phyloP scores from a whole-genome alignment of 1,140 invertebrate species.

The Lepidostoma basale region DNA sequence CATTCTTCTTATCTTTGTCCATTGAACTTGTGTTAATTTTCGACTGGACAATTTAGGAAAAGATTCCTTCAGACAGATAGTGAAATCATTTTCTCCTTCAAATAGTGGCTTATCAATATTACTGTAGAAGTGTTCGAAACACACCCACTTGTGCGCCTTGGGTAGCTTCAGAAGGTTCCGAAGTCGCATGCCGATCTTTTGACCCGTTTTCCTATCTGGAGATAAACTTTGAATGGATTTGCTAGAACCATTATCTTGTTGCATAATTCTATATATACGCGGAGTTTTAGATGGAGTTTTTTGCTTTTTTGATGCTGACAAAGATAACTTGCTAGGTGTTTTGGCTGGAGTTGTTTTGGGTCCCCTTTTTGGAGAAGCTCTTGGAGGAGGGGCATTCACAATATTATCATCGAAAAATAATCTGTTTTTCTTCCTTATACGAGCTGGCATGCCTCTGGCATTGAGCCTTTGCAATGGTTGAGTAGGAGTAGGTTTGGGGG shows the following conservation, averaged over 20 bases:
- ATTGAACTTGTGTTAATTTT: slow-evolving; percentile 88
- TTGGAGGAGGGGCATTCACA: slow-evolving; percentile 77
- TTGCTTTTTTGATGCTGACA: slow-evolving; percentile 55
- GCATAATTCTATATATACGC: slow-evolving; percentile 33
- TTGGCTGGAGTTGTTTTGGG: slow-evolving; percentile 59
- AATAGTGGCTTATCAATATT: slow-evolving; percentile 96
- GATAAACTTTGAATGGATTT: slow-evolving; percentile 52
- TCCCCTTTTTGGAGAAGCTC: slow-evolving; percentile 67
- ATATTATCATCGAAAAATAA: slow-evolving; percentile 92
- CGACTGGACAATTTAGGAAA: slow-evolving; percentile 91
- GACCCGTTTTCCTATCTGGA: slow-evolving; percentile 79
- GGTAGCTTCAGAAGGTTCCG: slow-evolving; percentile 97
- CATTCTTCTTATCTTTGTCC: slow-evolving; percentile 92
- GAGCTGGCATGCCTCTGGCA: slow-evolving; percentile 84
- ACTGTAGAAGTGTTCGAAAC: slow-evolving; percentile 99
- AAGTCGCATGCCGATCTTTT: slow-evolving; percentile 87
- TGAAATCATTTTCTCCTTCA: slow-evolving; percentile 96
- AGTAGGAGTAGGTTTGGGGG: slow-evolving; percentile 70
- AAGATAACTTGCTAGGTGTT: slow-evolving; percentile 58
- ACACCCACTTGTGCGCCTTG: slow-evolving; percentile 99
- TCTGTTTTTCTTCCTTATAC: slow-evolving; percentile 89
- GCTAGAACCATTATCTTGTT: slow-evolving; percentile 5
- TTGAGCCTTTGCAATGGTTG: slow-evolving; percentile 79
- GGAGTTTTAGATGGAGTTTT: slow-evolving; percentile 56
- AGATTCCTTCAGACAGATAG: slow-evolving; percentile 90